Evolutionary conservation across 2,888 invertebrate genomes (phyloP).

Genomic region (Lasioglossum vierecki): DNA sequence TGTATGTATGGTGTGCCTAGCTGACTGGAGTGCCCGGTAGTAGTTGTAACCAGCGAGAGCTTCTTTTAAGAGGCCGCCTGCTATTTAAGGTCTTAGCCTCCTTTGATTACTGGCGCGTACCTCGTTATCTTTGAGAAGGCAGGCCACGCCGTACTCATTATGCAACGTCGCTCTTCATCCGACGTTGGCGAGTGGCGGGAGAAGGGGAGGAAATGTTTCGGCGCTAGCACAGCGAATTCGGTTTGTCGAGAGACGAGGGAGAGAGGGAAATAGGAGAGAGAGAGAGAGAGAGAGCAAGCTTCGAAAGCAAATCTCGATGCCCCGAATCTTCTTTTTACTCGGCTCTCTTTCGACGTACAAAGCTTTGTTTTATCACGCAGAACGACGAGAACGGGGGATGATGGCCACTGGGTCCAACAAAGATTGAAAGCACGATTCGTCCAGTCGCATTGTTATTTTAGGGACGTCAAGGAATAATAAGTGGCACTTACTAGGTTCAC

Average conservation of each 20-base stretch:
- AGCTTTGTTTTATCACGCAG: conserved; percentile 24
- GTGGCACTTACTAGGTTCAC: background rate
- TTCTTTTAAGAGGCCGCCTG: conserved; percentile 62
- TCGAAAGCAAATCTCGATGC: background rate
- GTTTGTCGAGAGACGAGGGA: conserved; percentile 34
- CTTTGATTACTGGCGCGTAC: conserved; percentile 74
- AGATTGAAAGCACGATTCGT: conserved; percentile 17
- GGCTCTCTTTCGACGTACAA: conserved; percentile 19
- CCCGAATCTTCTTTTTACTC: background rate
- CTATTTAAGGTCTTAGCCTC: conserved; percentile 63
- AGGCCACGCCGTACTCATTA: conserved; percentile 51
- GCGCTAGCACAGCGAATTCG: conserved; percentile 34
- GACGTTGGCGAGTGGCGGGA: background rate
- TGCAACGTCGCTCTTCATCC: conserved; percentile 36
- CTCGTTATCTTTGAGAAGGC: conserved; percentile 72
- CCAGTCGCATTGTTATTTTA: background rate
- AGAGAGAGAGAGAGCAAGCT: background rate
- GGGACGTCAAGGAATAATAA: background rate
- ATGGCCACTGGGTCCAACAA: background rate
- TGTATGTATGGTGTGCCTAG: background rate
- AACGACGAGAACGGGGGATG: background rate
- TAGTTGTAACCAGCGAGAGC: conserved; percentile 33
- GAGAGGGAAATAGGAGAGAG: background rate
- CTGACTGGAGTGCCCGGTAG: conserved; percentile 22
- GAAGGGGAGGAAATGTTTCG: conserved; percentile 35